phyloP scores from a whole-genome alignment of 2,797 vertebrate species.

The Brotogeris chrysoptera region DNA sequence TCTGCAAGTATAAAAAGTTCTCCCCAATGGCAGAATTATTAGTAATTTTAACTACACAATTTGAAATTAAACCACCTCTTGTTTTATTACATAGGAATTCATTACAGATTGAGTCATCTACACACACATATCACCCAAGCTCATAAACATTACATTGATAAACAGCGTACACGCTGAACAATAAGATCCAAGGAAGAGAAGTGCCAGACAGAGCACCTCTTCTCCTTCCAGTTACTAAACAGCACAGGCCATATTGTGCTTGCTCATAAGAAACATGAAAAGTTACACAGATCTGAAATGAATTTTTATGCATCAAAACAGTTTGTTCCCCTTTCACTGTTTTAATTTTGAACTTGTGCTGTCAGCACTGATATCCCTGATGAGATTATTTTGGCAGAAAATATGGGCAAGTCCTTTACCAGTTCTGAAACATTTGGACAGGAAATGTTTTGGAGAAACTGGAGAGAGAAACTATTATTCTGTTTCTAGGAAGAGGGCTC shows the following conservation, averaged over 20 bases:
- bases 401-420: background rate
- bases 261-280: background rate
- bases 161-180: background rate
- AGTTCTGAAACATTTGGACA: background rate
- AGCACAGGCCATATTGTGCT: background rate
- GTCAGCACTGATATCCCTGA: background rate
- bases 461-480: background rate
- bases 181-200: background rate
- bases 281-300: background rate
- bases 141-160: background rate
- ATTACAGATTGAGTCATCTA: background rate
- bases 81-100: background rate
- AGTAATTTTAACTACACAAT: background rate
- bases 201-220: background rate
- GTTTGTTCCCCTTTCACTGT: background rate
- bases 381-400: background rate
- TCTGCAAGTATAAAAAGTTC: background rate
- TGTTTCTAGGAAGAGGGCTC: background rate
- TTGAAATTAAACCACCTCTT: background rate
- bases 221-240: background rate
- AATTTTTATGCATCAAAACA: background rate
- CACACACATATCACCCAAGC: background rate
- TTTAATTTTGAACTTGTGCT: conserved; percentile 28
- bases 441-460: background rate
- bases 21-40: background rate